These are phyloP conservation scores for Girardia tigrina DNA, from an alignment of 2,888 invertebrate species.

Conservation along the genomic window DNA sequence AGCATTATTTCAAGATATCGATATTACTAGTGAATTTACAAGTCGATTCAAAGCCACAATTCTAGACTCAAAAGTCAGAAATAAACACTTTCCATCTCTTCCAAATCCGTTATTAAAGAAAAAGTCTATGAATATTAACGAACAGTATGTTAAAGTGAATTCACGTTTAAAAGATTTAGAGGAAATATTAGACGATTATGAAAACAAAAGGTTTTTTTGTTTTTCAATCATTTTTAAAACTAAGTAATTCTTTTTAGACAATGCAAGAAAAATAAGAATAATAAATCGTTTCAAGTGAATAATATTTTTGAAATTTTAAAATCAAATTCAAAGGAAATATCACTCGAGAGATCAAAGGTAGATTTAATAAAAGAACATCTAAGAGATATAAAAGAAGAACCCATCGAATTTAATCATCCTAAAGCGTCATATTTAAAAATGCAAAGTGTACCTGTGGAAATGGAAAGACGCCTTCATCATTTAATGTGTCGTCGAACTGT, in stretches of 20 bases:
- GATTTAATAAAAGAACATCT: background rate
- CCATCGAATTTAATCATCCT: background rate
- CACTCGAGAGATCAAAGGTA: background rate
- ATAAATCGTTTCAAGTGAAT: background rate
- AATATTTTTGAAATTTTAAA: background rate
- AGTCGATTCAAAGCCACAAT: background rate
- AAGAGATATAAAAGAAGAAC: background rate
- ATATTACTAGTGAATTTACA: background rate
- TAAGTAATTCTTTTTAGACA: background rate
- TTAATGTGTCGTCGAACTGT: background rate
- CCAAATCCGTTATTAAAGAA: conserved; percentile 11
- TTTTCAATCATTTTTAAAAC: background rate
- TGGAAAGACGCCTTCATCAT: background rate
- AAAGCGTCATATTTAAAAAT: background rate
- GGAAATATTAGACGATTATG: background rate
- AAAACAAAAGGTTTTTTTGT: background rate
- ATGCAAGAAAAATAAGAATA: background rate
- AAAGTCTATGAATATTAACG: background rate
- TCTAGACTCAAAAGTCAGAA: background rate
- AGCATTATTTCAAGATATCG: background rate
- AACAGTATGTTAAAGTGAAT: background rate
- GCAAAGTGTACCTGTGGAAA: background rate
- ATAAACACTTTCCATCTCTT: background rate
- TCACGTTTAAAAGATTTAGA: background rate
- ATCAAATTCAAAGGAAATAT: background rate